Conservation (phyloP, 2,797 vertebrate genomes). For the Hypotaenidia okinawae region DNA sequence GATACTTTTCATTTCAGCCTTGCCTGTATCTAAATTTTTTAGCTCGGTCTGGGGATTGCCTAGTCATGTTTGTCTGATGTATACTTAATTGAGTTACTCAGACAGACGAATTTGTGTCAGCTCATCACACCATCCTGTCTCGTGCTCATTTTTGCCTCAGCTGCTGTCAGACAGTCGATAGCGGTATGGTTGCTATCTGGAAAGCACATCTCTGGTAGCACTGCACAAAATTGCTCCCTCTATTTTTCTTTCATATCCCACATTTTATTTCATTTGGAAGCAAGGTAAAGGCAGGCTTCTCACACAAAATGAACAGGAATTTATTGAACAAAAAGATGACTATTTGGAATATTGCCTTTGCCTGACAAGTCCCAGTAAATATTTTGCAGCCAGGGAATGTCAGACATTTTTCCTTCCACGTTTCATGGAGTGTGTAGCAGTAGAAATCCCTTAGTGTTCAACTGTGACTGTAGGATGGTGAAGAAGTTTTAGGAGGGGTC, state of each 20-base stretch:
- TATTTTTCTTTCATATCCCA: not conserved
- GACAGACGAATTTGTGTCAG: slow-evolving; percentile 30
- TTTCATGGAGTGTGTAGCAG: not conserved
- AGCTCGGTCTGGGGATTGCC: not conserved
- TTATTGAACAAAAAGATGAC: not conserved
- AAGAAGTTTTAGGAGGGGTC: not conserved
- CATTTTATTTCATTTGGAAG: slow-evolving; percentile 17
- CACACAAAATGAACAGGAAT: not conserved
- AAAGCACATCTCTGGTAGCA: not conserved
- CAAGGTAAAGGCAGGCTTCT: not conserved
- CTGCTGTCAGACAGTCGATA: not conserved
- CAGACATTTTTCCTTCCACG: not conserved
- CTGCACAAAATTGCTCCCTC: slow-evolving; percentile 21
- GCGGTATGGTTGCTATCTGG: not conserved
- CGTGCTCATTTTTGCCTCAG: not conserved
- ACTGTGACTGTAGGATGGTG: not conserved
- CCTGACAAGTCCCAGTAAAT: not conserved
- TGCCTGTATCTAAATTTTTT: not conserved
- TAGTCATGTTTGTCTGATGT: slow-evolving; percentile 34
- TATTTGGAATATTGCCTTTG: not conserved
- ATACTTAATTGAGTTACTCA: slow-evolving; percentile 23
- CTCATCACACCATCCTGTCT: not conserved
- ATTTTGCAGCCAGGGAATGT: slow-evolving; percentile 35
- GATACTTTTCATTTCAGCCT: not conserved
- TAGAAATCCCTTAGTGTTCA: not conserved